phyloP scores from a whole-genome alignment of 2,797 vertebrate species.

The Phyllotis vaccarum region DNA sequence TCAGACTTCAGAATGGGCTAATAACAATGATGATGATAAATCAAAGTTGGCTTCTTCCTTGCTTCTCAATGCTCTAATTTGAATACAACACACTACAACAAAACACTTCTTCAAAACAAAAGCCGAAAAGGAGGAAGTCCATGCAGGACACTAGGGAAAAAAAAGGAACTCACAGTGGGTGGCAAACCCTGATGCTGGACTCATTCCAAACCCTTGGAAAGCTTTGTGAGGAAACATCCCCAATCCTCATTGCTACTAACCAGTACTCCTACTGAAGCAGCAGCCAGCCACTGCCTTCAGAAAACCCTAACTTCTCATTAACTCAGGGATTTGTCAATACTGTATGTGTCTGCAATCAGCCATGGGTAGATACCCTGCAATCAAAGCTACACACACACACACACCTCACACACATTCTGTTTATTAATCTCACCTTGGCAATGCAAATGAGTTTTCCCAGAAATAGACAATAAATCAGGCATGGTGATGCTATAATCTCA shows the following conservation, averaged over 20 bases:
- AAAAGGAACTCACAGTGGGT: conserved; percentile 50
- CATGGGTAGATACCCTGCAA: conserved; percentile 91
- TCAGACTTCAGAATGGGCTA: conserved; percentile 47
- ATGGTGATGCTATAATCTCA: background rate
- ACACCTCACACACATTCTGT: background rate
- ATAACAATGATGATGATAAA: fast-evolving
- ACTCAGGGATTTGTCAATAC: conserved; percentile 88
- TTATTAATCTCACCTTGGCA: conserved; percentile 85
- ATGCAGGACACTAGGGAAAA: background rate
- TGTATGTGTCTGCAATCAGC: conserved; percentile 84
- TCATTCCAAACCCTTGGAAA: background rate
- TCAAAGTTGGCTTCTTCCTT: fast-evolving
- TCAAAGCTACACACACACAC: conserved; percentile 87
- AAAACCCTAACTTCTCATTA: conserved; percentile 83
- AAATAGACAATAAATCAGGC: background rate
- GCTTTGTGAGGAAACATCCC: conserved; percentile 43
- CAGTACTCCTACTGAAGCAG: conserved; percentile 54
- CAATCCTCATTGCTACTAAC: conserved; percentile 5
- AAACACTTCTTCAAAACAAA: conserved; percentile 59
- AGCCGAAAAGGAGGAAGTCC: conserved; percentile 47
- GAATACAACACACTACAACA: conserved; percentile 8
- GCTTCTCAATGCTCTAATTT: conserved; percentile 4
- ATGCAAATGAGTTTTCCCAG: conserved; percentile 67
- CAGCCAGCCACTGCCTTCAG: background rate
- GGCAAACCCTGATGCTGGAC: conserved; percentile 25